These are phyloP conservation scores for Siderastrea radians DNA, from an alignment of 92 coral and sea anemone genomes.

Conservation along the genomic window DNA sequence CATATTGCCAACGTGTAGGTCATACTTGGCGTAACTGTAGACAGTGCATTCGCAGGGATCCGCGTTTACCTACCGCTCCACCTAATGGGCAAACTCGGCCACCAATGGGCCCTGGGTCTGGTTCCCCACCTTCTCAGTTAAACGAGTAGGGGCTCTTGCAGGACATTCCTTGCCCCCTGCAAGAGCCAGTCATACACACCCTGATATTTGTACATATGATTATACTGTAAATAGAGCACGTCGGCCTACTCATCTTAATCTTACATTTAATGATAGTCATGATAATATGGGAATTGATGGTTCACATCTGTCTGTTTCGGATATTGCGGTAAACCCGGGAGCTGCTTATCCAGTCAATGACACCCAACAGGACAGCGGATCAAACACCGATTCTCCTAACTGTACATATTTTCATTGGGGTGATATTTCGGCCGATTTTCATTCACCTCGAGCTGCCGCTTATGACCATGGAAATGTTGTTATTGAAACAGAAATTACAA, in stretches of 20 bases:
- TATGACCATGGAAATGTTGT: not conserved
- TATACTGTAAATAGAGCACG: not conserved
- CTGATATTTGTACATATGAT: not conserved
- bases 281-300: not conserved
- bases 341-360: not conserved
- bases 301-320: not conserved
- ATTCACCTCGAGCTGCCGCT: not conserved
- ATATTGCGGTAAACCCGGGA: constrained; percentile 6
- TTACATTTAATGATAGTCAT: not conserved
- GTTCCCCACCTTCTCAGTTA: not conserved
- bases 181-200: not conserved
- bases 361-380: not conserved
- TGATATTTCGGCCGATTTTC: not conserved
- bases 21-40: not conserved
- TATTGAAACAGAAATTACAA: not conserved
- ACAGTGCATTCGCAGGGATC: not conserved
- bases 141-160: constrained; percentile 36
- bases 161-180: not conserved
- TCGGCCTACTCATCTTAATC: not conserved
- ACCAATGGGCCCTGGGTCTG: no score
- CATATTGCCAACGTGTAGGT: not conserved
- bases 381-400: not conserved
- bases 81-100: not conserved
- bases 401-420: constrained; percentile 2
- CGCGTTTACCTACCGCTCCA: not conserved